Base-by-base conservation (phyloP, 2,797 vertebrate genomes). In the Aldrovandia affinis region DNA sequence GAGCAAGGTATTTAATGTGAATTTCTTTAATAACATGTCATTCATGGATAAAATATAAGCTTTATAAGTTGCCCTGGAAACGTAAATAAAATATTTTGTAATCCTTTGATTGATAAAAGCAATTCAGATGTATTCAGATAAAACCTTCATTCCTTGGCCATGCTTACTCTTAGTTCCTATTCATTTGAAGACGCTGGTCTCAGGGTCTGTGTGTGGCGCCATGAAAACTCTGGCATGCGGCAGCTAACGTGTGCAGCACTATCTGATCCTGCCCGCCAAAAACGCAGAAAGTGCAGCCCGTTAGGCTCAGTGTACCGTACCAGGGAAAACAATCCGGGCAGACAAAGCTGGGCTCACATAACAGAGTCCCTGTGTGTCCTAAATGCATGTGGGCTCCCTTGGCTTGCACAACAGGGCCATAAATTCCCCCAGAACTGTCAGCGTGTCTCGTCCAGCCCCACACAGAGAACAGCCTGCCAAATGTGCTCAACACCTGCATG, bases 291-390 rank as follows among this genome's bases (percentile, higher is more conserved):
- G 36, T 36, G 20, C 83, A 81, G 82, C 82, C 77, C 44, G 86
- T 63, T 82, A 88, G 84, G 83, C 1, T 78, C 82, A 89, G 86
- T 86, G 89, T 89, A 88, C 86, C 89, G 79, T 87, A 88, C 83
- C 77, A 86, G 83, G 85, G 83, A 89, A 88, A 91, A 89, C 87
- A 92, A 84, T 79, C 83, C 81, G 44, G 79, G 83, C 86, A 87
- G 52, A 81, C 81, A 78, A 87, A 81, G 84, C 87, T 75, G 73
- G 42, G 61, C 75, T 82, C 85, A 39, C 52, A 87, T 83, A 63
- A 77, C 81, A 81, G 52, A 36, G 30, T 44, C 83, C 65, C 52
- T 20, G 28, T 73, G 59, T 7, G 54, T n/a, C 57, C 59, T 2
- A 50, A 36, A 39, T 42, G 39, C 80, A 54, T 28, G 33, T 28